These are phyloP conservation scores for Thysanoteuthis rhombus DNA, from an alignment of 2,888 invertebrate species.

Conservation along the genomic window DNA sequence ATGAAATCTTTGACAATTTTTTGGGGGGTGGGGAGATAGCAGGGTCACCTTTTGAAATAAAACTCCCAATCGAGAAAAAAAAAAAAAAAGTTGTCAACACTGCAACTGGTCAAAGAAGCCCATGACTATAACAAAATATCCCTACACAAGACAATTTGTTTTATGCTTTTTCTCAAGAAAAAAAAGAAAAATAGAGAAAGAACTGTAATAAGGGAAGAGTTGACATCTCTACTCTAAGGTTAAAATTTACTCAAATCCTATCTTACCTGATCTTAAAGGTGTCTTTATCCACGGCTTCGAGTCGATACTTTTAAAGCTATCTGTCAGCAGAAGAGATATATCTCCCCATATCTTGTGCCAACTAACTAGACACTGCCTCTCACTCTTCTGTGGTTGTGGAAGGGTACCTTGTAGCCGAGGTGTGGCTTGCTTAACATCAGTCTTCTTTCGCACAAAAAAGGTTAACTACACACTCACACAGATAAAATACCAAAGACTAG, in stretches of 20 bases:
- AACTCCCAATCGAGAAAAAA: too few species aligned
- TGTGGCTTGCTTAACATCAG: neutral
- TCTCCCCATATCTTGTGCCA: neutral
- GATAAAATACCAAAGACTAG: neutral
- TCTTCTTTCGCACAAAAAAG: neutral
- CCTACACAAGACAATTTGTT: neutral
- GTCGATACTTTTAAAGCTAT: constrained; percentile 15
- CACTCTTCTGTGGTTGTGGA: neutral
- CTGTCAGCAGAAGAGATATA: constrained; percentile 12
- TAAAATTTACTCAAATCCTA: constrained; percentile 26
- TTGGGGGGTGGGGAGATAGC: too few species aligned
- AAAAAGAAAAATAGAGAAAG: too few species aligned
- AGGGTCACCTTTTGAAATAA: too few species aligned
- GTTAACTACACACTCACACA: neutral
- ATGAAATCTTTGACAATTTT: too few species aligned
- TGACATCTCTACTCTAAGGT: neutral
- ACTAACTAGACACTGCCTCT: neutral
- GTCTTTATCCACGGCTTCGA: constrained; percentile 17
- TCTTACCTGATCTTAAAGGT: constrained; percentile 27
- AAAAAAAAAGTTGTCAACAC: neutral
- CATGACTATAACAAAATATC: neutral
- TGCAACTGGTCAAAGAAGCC: neutral
- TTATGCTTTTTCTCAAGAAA: neutral
- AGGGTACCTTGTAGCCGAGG: neutral
- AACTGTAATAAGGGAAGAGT: neutral